Percentiles rank a stretch among this genome's conserved stretches.
These are phyloP conservation scores for Varanus salvator DNA, from an alignment of 2,113 vertebrate species.

Conservation along the genomic window DNA sequence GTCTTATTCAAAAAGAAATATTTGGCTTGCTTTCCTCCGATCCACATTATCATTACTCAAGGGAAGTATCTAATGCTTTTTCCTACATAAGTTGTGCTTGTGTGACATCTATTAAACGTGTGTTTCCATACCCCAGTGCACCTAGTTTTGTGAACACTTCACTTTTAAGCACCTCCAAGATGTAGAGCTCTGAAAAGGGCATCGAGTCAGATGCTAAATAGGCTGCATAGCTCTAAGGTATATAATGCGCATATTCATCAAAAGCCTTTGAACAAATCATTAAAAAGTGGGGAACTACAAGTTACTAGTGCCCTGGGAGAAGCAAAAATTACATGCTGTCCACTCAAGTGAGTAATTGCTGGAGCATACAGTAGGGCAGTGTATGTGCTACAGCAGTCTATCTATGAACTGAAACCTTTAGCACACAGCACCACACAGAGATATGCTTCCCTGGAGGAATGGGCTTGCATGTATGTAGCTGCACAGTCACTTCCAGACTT, in stretches of 20 bases:
- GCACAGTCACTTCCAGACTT: slow-evolving; percentile 21
- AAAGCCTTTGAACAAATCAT: slow-evolving; percentile 49
- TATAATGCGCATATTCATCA: slow-evolving; percentile 42
- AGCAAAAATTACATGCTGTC: slow-evolving; percentile 50
- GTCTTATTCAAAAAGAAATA: slow-evolving; percentile 30
- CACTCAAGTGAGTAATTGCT: slow-evolving; percentile 62
- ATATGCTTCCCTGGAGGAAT: slow-evolving; percentile 14
- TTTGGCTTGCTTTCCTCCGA: slow-evolving; percentile 15
- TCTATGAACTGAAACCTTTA: slow-evolving; percentile 44
- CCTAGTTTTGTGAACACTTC: slow-evolving; percentile 27
- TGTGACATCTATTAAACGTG: slow-evolving; percentile 38
- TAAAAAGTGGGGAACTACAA: slow-evolving; percentile 43
- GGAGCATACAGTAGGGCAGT: slow-evolving; percentile 34
- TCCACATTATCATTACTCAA: slow-evolving; percentile 37
- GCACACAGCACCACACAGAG: slow-evolving; percentile 28
- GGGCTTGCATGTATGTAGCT: neutral
- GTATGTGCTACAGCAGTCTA: slow-evolving; percentile 33
- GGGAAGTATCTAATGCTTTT: slow-evolving; percentile 20
- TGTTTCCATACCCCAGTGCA: slow-evolving; percentile 42
- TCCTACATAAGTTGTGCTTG: slow-evolving; percentile 37
- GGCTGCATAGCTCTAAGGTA: slow-evolving; percentile 9
- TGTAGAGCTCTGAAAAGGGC: slow-evolving; percentile 15
- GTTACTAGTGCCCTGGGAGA: slow-evolving; percentile 53
- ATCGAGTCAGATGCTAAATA: slow-evolving; percentile 34
- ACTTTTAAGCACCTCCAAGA: slow-evolving; percentile 31